phyloP scores from a whole-genome alignment of 1,140 invertebrate genomes.

The Fopius arisanus region DNA sequence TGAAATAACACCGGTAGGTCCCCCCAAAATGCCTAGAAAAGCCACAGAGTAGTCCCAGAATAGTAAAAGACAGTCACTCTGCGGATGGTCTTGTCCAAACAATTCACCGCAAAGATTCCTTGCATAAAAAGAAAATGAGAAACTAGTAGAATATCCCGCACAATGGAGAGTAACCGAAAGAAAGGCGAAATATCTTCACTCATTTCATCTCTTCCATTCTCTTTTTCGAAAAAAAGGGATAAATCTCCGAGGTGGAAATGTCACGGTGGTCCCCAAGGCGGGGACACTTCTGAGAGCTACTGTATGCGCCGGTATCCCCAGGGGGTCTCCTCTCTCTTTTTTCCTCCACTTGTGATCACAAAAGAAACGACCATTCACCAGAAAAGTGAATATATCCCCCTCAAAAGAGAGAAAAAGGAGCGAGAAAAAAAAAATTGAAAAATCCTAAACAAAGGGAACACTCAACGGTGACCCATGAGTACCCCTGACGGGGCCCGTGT shows the following conservation, averaged over 20 bases:
- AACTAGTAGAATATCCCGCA: not conserved
- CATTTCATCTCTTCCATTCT: constrained; percentile 31
- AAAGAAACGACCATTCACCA: constrained; percentile 12
- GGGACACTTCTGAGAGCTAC: constrained; percentile 54
- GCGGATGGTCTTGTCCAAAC: constrained; percentile 10
- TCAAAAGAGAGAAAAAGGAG: not conserved
- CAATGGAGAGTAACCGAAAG: not conserved
- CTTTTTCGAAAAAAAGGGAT: constrained; percentile 38
- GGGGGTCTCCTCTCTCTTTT: constrained; percentile 43
- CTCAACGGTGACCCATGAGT: not conserved
- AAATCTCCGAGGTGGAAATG: constrained; percentile 48
- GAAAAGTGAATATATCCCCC: constrained; percentile 10
- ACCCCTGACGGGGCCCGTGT: constrained; percentile 9
- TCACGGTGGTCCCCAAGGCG: constrained; percentile 54
- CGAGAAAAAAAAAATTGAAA: not conserved
- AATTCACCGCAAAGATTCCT: not conserved
- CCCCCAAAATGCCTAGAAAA: constrained; percentile 14
- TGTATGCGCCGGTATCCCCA: constrained; percentile 42
- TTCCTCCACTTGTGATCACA: constrained; percentile 25
- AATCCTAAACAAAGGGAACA: constrained; percentile 23
- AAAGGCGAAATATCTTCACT: not conserved
- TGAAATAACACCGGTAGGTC: not conserved
- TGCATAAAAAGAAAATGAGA: not conserved
- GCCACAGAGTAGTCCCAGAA: not conserved
- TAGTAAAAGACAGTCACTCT: not conserved